Base-by-base conservation (phyloP, 2,888 invertebrate species). In the Parascotia fuliginaria region DNA sequence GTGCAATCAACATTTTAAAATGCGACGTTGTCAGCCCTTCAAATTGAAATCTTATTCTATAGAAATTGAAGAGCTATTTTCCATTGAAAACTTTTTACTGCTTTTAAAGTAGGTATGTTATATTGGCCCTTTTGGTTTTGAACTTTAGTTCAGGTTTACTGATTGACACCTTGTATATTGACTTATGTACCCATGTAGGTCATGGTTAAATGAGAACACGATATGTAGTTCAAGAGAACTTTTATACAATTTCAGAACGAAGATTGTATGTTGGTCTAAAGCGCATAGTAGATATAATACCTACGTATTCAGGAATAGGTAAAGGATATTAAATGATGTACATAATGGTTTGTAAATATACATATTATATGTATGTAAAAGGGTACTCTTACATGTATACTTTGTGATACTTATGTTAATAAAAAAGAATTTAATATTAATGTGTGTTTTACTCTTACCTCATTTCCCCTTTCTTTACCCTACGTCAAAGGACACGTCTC, bases 331-430 rank as follows among this genome's bases (percentile, higher is more conserved):
- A 42, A 24, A 43, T 42, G 36, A 24, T 40, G 34, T 54, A 53
- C 39, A 39, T 60, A 40, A 52, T 43, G 42, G 42, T 47, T 58
- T 74, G 65, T 73, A 73, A 69, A 67, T 73, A 70, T 24, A 24
- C 7, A 24, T 6, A 7, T 46, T 7, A 38, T 29, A 19, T n/a
- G 27, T 33, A 22, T 51, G 38, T 44, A 49, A 55, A 56, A 48
- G 55, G 55, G 51, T 66, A 60, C 53, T 50, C 41, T 47, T 55
- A 70, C 60, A 63, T 65, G 63, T 59, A 55, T 67, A 71, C 60
- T 70, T 77, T 80, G 81, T 81, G 82, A 83, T 80, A 83, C 65
- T 64, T 77, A 75, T 60, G 60, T 64, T 69, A 77, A 76, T 77
- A 76, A 76, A 72, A 69, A 47, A 61, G 38, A 44, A 56, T 50